Percentiles rank a stretch among this genome's conserved stretches.
phyloP scores from a whole-genome alignment of 2,888 invertebrate species.

The Phengaris arion region DNA sequence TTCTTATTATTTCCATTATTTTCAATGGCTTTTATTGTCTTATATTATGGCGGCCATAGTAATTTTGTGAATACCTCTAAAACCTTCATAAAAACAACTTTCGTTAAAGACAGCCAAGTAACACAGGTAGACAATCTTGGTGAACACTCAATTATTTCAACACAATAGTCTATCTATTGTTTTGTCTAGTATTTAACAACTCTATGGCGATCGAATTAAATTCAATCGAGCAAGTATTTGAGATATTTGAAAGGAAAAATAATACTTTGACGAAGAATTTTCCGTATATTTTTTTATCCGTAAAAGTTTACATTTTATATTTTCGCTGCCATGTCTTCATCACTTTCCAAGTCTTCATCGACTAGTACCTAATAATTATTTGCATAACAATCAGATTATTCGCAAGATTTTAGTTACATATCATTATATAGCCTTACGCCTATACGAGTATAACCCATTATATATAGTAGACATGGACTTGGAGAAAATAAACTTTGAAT shows the following conservation, averaged over 20 bases:
- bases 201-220: neutral
- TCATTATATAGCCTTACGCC: too few relatives aligned
- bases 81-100: neutral
- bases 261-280: neutral
- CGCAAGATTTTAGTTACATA: neutral
- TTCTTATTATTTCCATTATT: neutral
- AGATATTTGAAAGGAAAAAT: neutral
- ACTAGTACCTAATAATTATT: neutral
- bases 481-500: neutral
- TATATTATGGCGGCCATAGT: neutral
- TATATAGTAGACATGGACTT: neutral
- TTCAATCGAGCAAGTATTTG: neutral
- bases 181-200: neutral
- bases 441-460: too few relatives aligned
- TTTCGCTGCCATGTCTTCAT: neutral
- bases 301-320: neutral
- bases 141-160: too few relatives aligned
- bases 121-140: too few relatives aligned
- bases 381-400: neutral
- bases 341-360: neutral
- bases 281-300: neutral
- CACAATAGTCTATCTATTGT: neutral
- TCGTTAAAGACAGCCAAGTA: neutral
- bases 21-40: neutral
- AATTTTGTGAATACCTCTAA: neutral